Percentiles rank a stretch among this genome's conserved stretches.
Conservation (phyloP, 2,797 vertebrate genomes). For the Lutjanus argentimaculatus region DNA sequence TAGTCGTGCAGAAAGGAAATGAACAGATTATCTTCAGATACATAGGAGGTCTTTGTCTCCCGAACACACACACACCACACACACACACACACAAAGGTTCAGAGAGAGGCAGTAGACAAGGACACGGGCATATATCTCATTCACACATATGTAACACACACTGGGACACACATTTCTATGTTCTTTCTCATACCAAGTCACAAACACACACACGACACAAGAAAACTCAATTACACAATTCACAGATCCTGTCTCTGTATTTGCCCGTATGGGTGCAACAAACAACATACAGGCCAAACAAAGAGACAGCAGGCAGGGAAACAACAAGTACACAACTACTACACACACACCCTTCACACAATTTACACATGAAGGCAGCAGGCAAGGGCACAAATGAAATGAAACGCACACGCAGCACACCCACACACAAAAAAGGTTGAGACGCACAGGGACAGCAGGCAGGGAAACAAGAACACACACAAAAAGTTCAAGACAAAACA, state of each 20-base stretch:
- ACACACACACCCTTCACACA: slow-evolving; percentile 12
- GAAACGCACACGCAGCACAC: slow-evolving; percentile 40
- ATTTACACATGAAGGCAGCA: slow-evolving; percentile 44
- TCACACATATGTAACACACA: slow-evolving; percentile 9
- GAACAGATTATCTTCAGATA: slow-evolving; percentile 74
- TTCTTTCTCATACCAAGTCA: slow-evolving; percentile 4
- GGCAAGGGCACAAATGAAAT: slow-evolving; percentile 44
- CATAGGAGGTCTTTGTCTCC: slow-evolving; percentile 51
- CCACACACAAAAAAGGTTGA: slow-evolving; percentile 50
- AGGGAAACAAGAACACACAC: slow-evolving; percentile 30
- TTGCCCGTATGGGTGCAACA: neutral
- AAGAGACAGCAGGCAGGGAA: slow-evolving; percentile 18
- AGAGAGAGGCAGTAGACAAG: slow-evolving; percentile 38
- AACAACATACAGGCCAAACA: slow-evolving; percentile 30
- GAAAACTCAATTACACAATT: slow-evolving; percentile 60
- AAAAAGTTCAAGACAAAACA: slow-evolving; percentile 47
- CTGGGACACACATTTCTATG: neutral
- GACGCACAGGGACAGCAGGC: slow-evolving; percentile 40
- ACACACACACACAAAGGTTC: slow-evolving; percentile 31
- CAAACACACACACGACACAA: slow-evolving; percentile 2
- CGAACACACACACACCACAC: slow-evolving; percentile 9
- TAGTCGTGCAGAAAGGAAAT: slow-evolving; percentile 66
- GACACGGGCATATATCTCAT: slow-evolving; percentile 30
- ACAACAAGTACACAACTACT: slow-evolving; percentile 24
- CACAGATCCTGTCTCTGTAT: slow-evolving; percentile 36